phyloP scores from a whole-genome alignment of 2,113 vertebrate genomes.

The Ailuropoda melanoleuca region DNA sequence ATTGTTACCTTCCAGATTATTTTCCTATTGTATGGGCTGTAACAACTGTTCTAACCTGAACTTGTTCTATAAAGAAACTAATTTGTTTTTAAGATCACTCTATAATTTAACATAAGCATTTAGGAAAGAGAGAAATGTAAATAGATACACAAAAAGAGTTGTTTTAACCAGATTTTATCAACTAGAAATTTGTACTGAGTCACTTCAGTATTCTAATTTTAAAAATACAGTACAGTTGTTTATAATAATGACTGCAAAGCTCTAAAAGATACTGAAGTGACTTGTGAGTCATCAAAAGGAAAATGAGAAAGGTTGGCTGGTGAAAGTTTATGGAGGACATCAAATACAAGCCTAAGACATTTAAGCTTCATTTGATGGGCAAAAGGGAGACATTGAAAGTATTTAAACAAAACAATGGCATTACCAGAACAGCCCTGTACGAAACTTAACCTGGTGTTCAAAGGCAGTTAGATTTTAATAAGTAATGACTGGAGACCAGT shows the following conservation, averaged over 20 bases:
- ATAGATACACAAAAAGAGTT: neutral
- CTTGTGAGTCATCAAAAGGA: slow-evolving; percentile 35
- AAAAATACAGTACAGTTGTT: neutral
- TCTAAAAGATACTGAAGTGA: slow-evolving; percentile 9
- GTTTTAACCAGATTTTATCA: slow-evolving; percentile 25
- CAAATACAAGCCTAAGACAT: neutral
- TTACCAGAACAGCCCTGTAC: neutral
- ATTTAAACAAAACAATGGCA: slow-evolving; percentile 11
- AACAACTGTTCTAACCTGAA: neutral
- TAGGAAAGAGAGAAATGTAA: slow-evolving; percentile 1
- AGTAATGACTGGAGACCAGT: neutral
- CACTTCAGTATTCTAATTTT: neutral
- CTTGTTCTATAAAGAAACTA: neutral
- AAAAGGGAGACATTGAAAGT: neutral
- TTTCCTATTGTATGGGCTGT: neutral
- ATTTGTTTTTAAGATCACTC: neutral
- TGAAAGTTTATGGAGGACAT: neutral
- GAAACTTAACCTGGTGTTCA: slow-evolving; percentile 37
- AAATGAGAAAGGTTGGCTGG: neutral
- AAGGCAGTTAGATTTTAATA: slow-evolving; percentile 25
- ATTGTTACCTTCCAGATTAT: neutral
- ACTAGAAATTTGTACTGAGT: neutral
- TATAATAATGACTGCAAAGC: neutral
- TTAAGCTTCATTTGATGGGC: neutral
- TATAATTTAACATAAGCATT: slow-evolving; percentile 16